Evolutionary conservation across 2,888 invertebrate genomes (phyloP), one percentile per base, ranked within the genome.

Genomic region (Thyatira batis): DNA sequence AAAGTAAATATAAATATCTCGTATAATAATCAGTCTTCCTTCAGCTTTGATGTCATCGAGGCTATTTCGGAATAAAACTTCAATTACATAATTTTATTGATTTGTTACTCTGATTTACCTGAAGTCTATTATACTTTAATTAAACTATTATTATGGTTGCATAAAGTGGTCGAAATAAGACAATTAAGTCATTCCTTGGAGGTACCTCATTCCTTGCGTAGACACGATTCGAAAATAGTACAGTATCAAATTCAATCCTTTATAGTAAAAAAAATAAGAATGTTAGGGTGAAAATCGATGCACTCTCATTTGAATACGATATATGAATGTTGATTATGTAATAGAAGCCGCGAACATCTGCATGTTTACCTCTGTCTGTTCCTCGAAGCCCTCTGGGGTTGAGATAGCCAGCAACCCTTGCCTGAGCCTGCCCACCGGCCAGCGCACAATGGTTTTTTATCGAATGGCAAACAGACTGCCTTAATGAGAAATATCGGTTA

Each of bases 401-500:
- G 78, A 78, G 78, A 80, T 78, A 80, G 71, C 71, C 69, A 61
- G 50, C 69, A 82, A 85, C 87, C 88, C 87, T 87, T 85, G 71
- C 74, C 57, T 64, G 72, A 23, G 23, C 23, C 39, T 39, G 83
- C 73, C 85, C 85, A 83, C 77, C 85, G 91, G 85, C 85, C 82
- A 85, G 80, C 76, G 80, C 80, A 74, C 81, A 80, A 73, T 65
- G 69, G 78, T 82, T 92, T 91, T 92, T 92, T 91, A 91, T 87
- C 84, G 70, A 67, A 80, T 64, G 58, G 71, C 83, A 88, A 90
- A 89, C 85, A 90, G 78, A 69, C 65, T 67, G 73, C 71, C 73
- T 82, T 87, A 90, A 92, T 87, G 89, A 91, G 89, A 87, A 89
- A 89, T 90, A 91, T 91, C 87, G 80, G 88, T 90, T 87, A 87